A percentile compares a stretch with the other conserved stretches of the same genome.
phyloP scores from a whole-genome alignment of 1,140 invertebrate species.

The Acyrthosiphon pisum region DNA sequence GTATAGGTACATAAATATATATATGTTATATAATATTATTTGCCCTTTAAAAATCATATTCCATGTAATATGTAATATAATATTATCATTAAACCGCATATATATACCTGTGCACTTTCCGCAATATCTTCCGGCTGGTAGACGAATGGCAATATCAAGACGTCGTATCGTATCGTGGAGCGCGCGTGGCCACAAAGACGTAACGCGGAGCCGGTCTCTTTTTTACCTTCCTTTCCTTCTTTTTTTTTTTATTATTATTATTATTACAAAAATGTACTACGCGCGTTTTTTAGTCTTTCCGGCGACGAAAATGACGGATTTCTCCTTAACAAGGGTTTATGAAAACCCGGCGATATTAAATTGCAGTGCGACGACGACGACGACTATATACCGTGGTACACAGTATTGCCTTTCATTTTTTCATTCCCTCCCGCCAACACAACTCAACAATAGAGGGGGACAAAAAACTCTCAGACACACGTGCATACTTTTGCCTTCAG shows the following conservation, averaged over 20 bases:
- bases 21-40: neutral
- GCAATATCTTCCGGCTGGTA: neutral
- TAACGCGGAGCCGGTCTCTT: neutral
- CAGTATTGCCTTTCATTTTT: conserved; percentile 28
- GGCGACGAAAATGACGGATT: conserved; percentile 47
- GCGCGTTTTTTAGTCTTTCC: neutral
- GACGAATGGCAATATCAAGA: conserved; percentile 8
- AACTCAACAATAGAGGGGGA: neutral
- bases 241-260: neutral
- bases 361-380: conserved; percentile 3
- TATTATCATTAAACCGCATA: neutral
- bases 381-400: neutral
- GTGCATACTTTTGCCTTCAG: conserved; percentile 31
- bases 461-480: conserved; percentile 24
- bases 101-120: neutral
- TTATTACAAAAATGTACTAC: conserved; percentile 4
- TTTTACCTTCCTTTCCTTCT: neutral
- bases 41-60: neutral
- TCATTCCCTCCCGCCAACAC: neutral
- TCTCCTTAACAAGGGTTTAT: conserved; percentile 52
- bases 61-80: neutral
- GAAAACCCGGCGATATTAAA: conserved; percentile 49
- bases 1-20: too few relatives aligned
- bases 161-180: neutral
- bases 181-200: neutral